Percentiles rank a stretch among this genome's conserved stretches.
These are phyloP conservation scores for Chironex yamaguchii DNA, from an alignment of 30 jellyfish, hydroid and myxozoan species.

Conservation along the genomic window DNA sequence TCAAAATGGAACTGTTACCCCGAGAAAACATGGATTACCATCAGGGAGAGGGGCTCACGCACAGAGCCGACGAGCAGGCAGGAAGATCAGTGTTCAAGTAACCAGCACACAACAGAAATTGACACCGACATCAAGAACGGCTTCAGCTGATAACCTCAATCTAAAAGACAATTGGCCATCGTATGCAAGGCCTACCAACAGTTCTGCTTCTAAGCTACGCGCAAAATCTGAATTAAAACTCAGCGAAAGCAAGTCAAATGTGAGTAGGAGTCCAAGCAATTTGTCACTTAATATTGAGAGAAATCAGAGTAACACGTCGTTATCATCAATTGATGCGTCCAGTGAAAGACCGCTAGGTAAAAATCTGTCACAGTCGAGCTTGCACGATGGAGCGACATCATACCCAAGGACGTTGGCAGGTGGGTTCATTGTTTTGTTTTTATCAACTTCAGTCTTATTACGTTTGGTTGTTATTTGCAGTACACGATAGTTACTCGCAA, in stretches of 20 bases:
- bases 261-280: background rate
- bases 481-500: too few relatives aligned
- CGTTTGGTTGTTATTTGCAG: too few relatives aligned
- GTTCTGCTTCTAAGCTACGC: constrained; percentile 45
- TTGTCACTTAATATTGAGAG: background rate
- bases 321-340: background rate
- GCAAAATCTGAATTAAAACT: constrained; percentile 59
- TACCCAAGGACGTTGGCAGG: background rate
- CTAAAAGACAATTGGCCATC: constrained; percentile 54
- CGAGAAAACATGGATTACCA: background rate
- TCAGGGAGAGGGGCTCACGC: too few relatives aligned
- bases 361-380: background rate
- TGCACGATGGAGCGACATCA: background rate
- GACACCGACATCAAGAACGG: constrained; percentile 35
- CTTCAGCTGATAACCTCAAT: constrained; percentile 48
- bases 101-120: background rate
- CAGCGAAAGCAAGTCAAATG: background rate
- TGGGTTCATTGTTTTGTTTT: background rate
- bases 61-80: too few relatives aligned
- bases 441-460: too few relatives aligned
- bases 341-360: background rate
- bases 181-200: constrained; percentile 60
- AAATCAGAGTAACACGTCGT: background rate
- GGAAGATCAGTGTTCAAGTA: background rate
- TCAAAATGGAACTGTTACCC: background rate